These are phyloP conservation scores for Ellobium chinense DNA, from an alignment of 2,888 invertebrate species.

Conservation along the genomic window DNA sequence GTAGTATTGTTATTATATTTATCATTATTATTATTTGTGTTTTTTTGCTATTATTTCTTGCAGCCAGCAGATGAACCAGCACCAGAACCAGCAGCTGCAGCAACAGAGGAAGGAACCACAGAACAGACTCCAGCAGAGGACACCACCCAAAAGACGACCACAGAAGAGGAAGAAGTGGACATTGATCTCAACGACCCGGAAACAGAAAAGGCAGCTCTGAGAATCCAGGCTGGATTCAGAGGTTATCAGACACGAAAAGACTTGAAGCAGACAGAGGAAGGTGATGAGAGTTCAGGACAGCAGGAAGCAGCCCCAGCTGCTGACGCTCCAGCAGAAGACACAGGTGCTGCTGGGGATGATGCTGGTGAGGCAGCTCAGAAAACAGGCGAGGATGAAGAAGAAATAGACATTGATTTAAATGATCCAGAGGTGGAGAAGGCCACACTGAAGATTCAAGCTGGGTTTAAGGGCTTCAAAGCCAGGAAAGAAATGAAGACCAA, in stretches of 20 bases:
- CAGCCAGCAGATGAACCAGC: not conserved
- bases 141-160: not conserved
- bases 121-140: slow-evolving; percentile 6
- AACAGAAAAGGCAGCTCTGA: slow-evolving; percentile 72
- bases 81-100: not conserved
- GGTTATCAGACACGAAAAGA: slow-evolving; percentile 67
- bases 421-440: slow-evolving; percentile 76
- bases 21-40: not conserved
- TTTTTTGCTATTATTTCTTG: not conserved
- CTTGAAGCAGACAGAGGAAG: slow-evolving; percentile 48
- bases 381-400: slow-evolving; percentile 49
- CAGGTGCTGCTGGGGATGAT: not conserved
- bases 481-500: slow-evolving; percentile 59
- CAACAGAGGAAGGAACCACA: not conserved
- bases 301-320: not conserved
- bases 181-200: slow-evolving; percentile 73
- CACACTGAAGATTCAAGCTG: slow-evolving; percentile 75
- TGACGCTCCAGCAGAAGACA: not conserved
- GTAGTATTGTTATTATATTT: not conserved
- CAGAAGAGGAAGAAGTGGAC: slow-evolving; percentile 61
- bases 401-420: slow-evolving; percentile 74
- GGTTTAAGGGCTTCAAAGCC: slow-evolving; percentile 70
- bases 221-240: slow-evolving; percentile 75
- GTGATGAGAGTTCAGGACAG: slow-evolving; percentile 45
- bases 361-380: not conserved